Evolutionary conservation across 2,797 vertebrate genomes (phyloP).

Genomic region (Ctenopoma multispine): DNA sequence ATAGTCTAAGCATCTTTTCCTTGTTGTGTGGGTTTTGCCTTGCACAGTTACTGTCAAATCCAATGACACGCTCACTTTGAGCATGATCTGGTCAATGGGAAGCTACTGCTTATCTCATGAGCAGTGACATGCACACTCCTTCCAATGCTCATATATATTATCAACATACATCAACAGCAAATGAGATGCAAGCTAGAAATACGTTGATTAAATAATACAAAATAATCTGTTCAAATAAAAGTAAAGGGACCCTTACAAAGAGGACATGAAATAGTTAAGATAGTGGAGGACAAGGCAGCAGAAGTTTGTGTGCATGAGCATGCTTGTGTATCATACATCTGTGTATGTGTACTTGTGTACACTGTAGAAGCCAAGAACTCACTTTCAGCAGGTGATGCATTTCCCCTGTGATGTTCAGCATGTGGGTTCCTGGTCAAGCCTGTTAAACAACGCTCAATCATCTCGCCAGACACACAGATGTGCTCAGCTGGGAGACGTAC

Average conservation of each 20-base stretch:
- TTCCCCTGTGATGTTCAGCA: conserved; percentile 77
- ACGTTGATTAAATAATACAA: not conserved
- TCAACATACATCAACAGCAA: not conserved
- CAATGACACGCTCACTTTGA: conserved; percentile 58
- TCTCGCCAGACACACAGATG: conserved; percentile 73
- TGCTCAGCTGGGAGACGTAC: conserved; percentile 63
- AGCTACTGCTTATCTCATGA: conserved; percentile 43
- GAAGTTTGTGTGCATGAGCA: conserved; percentile 28
- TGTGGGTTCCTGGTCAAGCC: conserved; percentile 80
- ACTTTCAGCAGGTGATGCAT: conserved; percentile 76
- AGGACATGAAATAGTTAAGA: not conserved
- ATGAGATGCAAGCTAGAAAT: not conserved
- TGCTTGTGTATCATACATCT: conserved; percentile 47
- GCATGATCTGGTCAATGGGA: conserved; percentile 46
- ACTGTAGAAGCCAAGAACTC: conserved; percentile 46
- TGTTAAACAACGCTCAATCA: conserved; percentile 75
- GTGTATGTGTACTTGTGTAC: conserved; percentile 61
- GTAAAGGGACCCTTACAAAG: not conserved
- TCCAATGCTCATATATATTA: conserved; percentile 8
- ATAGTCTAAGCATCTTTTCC: conserved; percentile 26
- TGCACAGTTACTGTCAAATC: conserved; percentile 56
- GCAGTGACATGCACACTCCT: conserved; percentile 16
- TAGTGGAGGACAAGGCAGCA: not conserved
- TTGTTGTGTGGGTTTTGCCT: conserved; percentile 51
- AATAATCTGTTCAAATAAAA: not conserved